A percentile compares a stretch with the other conserved stretches of the same genome.
Conservation (phyloP, 2,113 vertebrate genomes). For the Odobenus rosmarus region DNA sequence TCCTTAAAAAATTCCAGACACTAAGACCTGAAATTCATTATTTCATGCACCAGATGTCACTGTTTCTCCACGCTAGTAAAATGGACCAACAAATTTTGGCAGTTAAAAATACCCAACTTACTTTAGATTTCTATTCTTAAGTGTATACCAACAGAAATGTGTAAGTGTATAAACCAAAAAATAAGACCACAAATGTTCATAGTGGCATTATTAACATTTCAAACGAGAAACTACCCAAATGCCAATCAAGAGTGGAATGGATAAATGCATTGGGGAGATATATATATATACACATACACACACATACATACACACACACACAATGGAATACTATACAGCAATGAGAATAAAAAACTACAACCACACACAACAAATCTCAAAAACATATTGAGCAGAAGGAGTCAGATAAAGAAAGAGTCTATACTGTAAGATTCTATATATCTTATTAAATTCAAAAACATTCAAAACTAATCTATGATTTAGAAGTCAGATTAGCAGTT, state of each 20-base stretch:
- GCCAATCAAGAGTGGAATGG: neutral
- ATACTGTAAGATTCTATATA: neutral
- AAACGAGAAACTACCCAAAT: neutral
- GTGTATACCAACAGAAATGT: neutral
- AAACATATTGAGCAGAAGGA: neutral
- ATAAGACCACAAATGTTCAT: neutral
- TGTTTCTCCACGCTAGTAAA: constrained; percentile 65
- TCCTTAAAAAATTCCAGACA: neutral
- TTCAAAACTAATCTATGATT: neutral
- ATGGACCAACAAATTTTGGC: constrained; percentile 78
- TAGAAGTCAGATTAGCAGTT: neutral
- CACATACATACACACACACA: neutral
- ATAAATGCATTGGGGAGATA: neutral
- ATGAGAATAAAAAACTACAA: neutral
- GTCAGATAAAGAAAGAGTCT: neutral
- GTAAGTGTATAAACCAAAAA: neutral
- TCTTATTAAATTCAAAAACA: neutral
- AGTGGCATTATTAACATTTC: neutral
- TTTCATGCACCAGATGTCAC: constrained; percentile 81
- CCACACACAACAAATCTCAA: neutral
- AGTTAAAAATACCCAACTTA: constrained; percentile 64
- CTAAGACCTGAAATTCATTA: constrained; percentile 46
- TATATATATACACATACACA: too few relatives aligned
- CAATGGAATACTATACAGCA: neutral
- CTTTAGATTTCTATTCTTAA: neutral